Conservation (phyloP, 2,797 vertebrate species). For the Mastacembelus armatus region DNA sequence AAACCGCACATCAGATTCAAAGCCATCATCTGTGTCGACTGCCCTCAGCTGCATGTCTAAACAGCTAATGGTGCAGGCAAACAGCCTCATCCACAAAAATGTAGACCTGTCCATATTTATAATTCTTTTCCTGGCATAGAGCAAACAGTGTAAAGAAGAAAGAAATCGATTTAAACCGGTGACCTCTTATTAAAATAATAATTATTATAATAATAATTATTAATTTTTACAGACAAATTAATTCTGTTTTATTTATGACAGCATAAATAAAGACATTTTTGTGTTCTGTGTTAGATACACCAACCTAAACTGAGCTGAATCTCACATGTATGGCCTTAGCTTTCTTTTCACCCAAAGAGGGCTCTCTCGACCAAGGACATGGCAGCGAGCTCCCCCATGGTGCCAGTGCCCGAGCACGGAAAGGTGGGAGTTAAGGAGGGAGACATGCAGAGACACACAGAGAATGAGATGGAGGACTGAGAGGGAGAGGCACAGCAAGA, state of each 20-base stretch:
- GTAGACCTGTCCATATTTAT: constrained; percentile 25
- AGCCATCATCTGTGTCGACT: constrained; percentile 77
- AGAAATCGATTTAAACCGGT: background rate
- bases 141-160: background rate
- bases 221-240: background rate
- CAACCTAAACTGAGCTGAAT: constrained; percentile 20
- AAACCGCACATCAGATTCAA: constrained; percentile 83
- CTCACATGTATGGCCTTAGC: constrained; percentile 42
- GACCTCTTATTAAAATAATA: constrained; percentile 2
- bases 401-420: constrained; percentile 58
- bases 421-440: constrained; percentile 68
- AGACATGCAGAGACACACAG: constrained; percentile 63
- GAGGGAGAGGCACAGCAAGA: constrained; percentile 25
- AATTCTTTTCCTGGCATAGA: background rate
- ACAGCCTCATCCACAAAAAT: constrained; percentile 59
- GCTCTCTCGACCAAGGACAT: constrained; percentile 80
- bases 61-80: constrained; percentile 65
- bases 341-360: constrained; percentile 80
- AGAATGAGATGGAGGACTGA: constrained; percentile 47
- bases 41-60: constrained; percentile 77
- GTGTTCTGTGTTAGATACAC: constrained; percentile 8
- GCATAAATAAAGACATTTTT: constrained; percentile 1
- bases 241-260: background rate
- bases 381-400: constrained; percentile 66
- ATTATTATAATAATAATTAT: background rate